Percentiles rank a stretch among this genome's conserved stretches.
Conservation (phyloP, 2,797 vertebrate genomes). For the Taeniopygia guttata region DNA sequence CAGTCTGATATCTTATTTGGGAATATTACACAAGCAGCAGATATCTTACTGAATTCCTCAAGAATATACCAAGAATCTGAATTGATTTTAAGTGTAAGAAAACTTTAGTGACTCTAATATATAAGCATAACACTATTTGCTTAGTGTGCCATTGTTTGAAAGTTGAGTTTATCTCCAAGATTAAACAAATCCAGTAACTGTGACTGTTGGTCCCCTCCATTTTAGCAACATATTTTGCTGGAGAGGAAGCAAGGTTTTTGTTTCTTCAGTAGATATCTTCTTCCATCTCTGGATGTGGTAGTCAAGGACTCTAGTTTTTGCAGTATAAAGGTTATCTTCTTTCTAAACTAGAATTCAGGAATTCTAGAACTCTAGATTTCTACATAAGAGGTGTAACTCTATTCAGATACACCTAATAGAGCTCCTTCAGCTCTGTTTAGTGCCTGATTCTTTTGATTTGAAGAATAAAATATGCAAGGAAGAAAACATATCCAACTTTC, state of each 20-base stretch:
- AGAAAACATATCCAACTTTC: neutral
- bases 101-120: neutral
- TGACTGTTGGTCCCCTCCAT: fast-evolving
- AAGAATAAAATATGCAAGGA: neutral
- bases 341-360: neutral
- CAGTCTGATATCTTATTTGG: neutral
- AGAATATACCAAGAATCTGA: neutral
- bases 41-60: neutral
- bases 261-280: neutral
- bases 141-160: neutral
- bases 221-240: neutral
- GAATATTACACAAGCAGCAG: neutral
- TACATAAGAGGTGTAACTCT: neutral
- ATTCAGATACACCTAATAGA: too few relatives aligned
- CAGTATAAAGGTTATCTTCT: neutral
- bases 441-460: neutral
- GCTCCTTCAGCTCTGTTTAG: neutral
- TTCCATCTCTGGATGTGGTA: neutral
- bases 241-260: neutral
- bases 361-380: neutral
- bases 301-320: neutral
- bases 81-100: neutral
- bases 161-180: neutral
- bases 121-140: neutral
- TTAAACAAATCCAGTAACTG: neutral